Evolutionary conservation across 2,797 vertebrate genomes (phyloP), one percentile per base, ranked within the genome.

Genomic region (Petrocephalus sullivani): DNA sequence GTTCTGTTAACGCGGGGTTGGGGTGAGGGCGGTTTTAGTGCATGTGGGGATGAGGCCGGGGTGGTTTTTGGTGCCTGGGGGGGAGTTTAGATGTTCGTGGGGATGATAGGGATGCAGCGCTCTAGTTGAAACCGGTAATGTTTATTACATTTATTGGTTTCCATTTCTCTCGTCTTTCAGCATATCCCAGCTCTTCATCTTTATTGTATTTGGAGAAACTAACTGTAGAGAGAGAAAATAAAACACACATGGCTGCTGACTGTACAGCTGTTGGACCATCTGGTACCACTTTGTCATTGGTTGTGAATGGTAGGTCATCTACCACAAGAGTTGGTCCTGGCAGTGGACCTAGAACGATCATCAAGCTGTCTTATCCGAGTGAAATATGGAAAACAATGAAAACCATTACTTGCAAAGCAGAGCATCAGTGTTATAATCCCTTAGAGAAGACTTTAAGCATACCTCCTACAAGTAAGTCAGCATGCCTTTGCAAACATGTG

Each of bases 341-440:
- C 9, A 88, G 89, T 7, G 0, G 37, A 21, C 81, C 90, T 78
- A 75, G 90, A 88, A 6, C 86, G 7, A 57, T 54, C 60, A 90
- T 89, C 60, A 90, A 33, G 7, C 33, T 94, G 87, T 91, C 23
- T 0, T 14, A 95, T 81, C 0, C 86, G 0, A 37, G 0, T 1
- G 3, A 0, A 0, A 0, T 54, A 0, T 95, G 94, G 94, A 86
- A 89, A 84, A 1, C 1, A 0, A 4, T 89, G 2, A 87, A 37
- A 12, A 3, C 0, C 0, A 1, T 95, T 37, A 92, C 89, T 85
- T 95, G 95, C 89, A 90, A 1, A 91, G 95, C 89, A 28, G 61
- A 91, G 51, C 93, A 95, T 88, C 57, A 0, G 1, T 96, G 95
- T 89, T 92, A 94, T 51, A 1, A 51, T 1, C 0, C 51, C 33